Conservation (phyloP, 1,140 invertebrate genomes). For the Drosophila persimilis region DNA sequence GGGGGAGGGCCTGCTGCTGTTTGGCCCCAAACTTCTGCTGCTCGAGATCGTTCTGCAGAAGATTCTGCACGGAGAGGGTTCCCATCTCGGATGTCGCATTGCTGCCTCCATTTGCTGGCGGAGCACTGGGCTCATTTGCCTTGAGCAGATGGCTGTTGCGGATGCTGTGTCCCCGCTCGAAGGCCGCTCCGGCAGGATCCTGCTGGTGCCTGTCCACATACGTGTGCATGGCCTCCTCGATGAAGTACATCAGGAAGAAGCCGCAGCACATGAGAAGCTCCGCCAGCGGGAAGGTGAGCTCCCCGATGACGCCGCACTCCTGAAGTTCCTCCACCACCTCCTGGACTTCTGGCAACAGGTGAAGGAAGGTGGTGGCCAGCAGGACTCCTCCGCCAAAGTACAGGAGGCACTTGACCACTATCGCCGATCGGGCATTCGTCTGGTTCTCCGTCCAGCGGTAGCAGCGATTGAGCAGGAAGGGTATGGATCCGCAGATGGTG, state of each 20-base stretch:
- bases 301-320: slow-evolving; percentile 83
- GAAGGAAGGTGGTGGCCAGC: slow-evolving; percentile 94
- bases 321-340: slow-evolving; percentile 87
- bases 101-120: not conserved
- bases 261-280: slow-evolving; percentile 89
- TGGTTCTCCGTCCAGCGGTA: slow-evolving; percentile 85
- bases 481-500: slow-evolving; percentile 87
- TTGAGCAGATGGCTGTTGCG: slow-evolving; percentile 74
- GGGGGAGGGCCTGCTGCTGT: slow-evolving; percentile 38
- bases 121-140: slow-evolving; percentile 14
- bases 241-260: slow-evolving; percentile 93
- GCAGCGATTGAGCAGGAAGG: slow-evolving; percentile 87
- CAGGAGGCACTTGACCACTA: slow-evolving; percentile 86
- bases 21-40: slow-evolving; percentile 64
- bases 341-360: slow-evolving; percentile 94
- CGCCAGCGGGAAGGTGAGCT: slow-evolving; percentile 87
- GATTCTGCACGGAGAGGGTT: slow-evolving; percentile 63
- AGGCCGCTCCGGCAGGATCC: slow-evolving; percentile 66
- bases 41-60: slow-evolving; percentile 63
- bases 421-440: slow-evolving; percentile 84
- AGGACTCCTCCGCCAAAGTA: slow-evolving; percentile 96
- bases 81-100: slow-evolving; percentile 17
- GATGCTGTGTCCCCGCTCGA: slow-evolving; percentile 74
- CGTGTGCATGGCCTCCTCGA: slow-evolving; percentile 91
- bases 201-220: slow-evolving; percentile 85